Percentiles rank a stretch among this genome's conserved stretches.
Evolutionary conservation across 2,888 invertebrate species (phyloP).

Genomic region (Leistus spinibarbis): DNA sequence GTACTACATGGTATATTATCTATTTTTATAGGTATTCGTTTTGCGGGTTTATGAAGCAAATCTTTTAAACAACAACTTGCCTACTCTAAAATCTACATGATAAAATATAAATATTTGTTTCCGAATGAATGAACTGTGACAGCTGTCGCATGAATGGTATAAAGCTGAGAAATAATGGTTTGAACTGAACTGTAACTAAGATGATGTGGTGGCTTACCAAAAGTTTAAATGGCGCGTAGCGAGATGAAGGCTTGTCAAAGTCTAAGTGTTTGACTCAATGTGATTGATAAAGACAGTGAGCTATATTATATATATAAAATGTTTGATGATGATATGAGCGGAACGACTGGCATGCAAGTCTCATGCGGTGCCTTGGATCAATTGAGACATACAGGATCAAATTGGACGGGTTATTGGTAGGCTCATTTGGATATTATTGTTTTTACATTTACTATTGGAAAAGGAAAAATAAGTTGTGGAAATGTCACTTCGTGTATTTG

Average conservation of each 20-base stretch:
- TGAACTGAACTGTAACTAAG: neutral
- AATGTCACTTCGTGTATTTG: neutral
- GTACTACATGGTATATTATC: neutral
- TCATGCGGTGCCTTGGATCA: neutral
- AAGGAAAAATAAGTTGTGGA: neutral
- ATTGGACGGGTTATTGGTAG: neutral
- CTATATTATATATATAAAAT: neutral
- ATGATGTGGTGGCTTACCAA: neutral
- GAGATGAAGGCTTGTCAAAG: neutral
- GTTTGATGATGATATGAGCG: neutral
- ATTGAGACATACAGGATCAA: neutral
- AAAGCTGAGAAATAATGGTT: neutral
- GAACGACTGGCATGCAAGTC: neutral
- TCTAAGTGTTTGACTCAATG: neutral
- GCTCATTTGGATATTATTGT: neutral
- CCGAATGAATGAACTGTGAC: neutral
- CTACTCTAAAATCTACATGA: neutral
- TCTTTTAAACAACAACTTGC: neutral
- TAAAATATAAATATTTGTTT: neutral
- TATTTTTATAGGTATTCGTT: neutral
- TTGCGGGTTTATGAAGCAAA: constrained; percentile 1
- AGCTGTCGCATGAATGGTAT: neutral
- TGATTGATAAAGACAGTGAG: neutral
- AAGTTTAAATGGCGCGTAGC: neutral
- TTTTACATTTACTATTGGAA: neutral